These are phyloP conservation scores for Diabrotica undecimpunctata DNA, from an alignment of 1,140 invertebrate genomes.

Conservation along the genomic window DNA sequence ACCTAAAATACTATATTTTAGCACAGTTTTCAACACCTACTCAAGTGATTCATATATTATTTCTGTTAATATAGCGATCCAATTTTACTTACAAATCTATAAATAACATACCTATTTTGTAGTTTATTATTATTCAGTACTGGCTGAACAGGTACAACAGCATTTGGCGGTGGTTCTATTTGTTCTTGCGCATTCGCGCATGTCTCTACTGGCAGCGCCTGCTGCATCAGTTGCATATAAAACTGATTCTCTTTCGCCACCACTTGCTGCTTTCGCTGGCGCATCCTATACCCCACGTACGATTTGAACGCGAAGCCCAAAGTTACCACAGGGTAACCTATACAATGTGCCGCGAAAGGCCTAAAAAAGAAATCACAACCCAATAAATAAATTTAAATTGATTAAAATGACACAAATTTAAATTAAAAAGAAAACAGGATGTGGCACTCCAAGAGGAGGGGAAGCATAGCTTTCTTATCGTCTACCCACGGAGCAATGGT, in stretches of 20 bases:
- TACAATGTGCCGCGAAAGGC: slow-evolving; percentile 98
- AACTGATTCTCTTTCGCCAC: slow-evolving; percentile 95
- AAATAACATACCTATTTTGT: slow-evolving; percentile 6
- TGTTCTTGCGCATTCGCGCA: slow-evolving; percentile 54
- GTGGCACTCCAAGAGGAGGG: no score
- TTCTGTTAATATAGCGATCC: no score
- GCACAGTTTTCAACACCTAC: no score
- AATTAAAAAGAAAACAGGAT: no score
- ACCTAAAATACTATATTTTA: no score
- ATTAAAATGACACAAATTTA: no score
- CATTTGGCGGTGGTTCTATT: slow-evolving; percentile 18
- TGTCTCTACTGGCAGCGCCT: slow-evolving; percentile 81
- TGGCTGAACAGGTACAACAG: slow-evolving; percentile 17
- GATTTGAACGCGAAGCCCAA: slow-evolving; percentile 96
- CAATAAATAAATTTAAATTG: no score
- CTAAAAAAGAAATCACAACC: slow-evolving; percentile 46
- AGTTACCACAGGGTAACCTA: slow-evolving; percentile 93
- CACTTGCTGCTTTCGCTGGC: slow-evolving; percentile 87
- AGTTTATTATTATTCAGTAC: slow-evolving; percentile 37
- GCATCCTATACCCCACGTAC: slow-evolving; percentile 82
- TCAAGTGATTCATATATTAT: no score
- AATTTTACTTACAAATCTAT: no score
- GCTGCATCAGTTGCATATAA: slow-evolving; percentile 86
- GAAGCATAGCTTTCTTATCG: no score
- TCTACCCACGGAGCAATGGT: no score